Conservation (phyloP, 1,140 invertebrate genomes). For the Leptonema lineaticorne region DNA sequence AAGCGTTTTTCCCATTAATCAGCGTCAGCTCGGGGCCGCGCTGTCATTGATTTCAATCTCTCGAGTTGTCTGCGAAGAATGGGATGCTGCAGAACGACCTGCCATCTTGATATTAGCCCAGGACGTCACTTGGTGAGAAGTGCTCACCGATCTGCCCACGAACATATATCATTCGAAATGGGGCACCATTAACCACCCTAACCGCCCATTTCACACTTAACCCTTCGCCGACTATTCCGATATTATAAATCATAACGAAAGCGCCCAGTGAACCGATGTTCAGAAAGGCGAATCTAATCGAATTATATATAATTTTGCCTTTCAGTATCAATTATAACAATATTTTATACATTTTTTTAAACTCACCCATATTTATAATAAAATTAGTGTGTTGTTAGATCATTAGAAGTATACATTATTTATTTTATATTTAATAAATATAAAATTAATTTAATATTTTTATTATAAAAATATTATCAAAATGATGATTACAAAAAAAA, state of each 20-base stretch:
- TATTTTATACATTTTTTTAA: too few species aligned
- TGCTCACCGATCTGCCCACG: background rate
- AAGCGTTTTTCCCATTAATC: constrained; percentile 37
- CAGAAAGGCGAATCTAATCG: too few species aligned
- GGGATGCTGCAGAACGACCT: constrained; percentile 7
- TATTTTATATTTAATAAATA: too few species aligned
- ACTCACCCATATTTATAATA: too few species aligned
- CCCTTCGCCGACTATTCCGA: background rate
- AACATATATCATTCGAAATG: background rate
- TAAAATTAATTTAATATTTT: too few species aligned
- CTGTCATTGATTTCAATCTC: constrained; percentile 39
- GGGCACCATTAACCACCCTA: constrained; percentile 1
- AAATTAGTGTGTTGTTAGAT: too few species aligned
- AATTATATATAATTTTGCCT: too few species aligned
- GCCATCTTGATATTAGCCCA: constrained; percentile 13
- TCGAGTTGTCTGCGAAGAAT: constrained; percentile 4
- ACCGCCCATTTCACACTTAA: background rate
- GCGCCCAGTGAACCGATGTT: background rate
- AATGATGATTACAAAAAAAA: too few species aligned
- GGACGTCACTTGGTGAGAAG: constrained; percentile 11
- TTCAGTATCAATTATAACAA: too few species aligned
- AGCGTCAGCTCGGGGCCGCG: constrained; percentile 29
- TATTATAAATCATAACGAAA: background rate
- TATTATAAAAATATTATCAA: too few species aligned
- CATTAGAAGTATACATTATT: too few species aligned